Percentiles rank a stretch among this genome's conserved stretches.
phyloP scores from a whole-genome alignment of 1,140 invertebrate genomes.

The Phymorhynchus buccinoides region DNA sequence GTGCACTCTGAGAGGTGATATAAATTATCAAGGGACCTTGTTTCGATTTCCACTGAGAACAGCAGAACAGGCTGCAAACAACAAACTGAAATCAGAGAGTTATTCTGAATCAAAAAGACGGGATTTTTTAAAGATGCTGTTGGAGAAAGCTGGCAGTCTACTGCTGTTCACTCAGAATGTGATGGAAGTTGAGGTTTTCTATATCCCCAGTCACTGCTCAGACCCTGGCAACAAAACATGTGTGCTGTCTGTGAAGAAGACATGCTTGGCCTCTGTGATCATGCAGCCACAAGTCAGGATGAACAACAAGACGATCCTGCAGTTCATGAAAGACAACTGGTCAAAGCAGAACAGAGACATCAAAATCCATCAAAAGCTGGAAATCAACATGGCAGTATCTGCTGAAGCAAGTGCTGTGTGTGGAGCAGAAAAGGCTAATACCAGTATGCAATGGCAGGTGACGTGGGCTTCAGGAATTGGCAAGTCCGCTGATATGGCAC shows the following conservation, averaged over 20 bases:
- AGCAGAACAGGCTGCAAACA: slow-evolving; percentile 55
- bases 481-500: neutral
- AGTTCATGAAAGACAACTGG: neutral
- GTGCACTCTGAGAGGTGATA: slow-evolving; percentile 38
- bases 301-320: neutral
- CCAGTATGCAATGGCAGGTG: slow-evolving; percentile 44
- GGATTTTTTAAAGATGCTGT: slow-evolving; percentile 61
- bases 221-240: slow-evolving; percentile 26
- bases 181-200: slow-evolving; percentile 58
- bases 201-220: slow-evolving; percentile 47
- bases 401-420: neutral
- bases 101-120: too few species aligned
- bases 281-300: neutral
- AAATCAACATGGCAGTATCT: neutral
- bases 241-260: slow-evolving; percentile 41
- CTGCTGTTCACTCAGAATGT: slow-evolving; percentile 70
- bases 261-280: neutral
- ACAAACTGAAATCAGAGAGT: slow-evolving; percentile 56
- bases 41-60: slow-evolving; percentile 66
- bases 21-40: slow-evolving; percentile 60
- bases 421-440: neutral
- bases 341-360: neutral
- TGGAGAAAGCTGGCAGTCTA: slow-evolving; percentile 56
- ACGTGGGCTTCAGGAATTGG: slow-evolving; percentile 50
- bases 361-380: slow-evolving; percentile 18